These are phyloP conservation scores for Menidia beryllina DNA, from an alignment of 2,113 vertebrate species.

Conservation along the genomic window DNA sequence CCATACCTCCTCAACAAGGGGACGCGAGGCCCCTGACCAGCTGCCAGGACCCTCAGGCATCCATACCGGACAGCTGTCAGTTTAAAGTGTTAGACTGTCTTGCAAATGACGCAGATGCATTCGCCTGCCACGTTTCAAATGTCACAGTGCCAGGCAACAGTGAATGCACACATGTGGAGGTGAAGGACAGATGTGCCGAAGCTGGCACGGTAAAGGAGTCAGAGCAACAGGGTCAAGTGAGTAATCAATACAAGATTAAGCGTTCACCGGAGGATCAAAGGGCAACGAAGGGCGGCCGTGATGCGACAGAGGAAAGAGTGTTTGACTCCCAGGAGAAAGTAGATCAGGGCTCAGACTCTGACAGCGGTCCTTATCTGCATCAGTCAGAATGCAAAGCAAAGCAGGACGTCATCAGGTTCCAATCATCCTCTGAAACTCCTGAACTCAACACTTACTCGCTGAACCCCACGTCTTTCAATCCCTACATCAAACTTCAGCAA, in stretches of 20 bases:
- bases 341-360: background rate
- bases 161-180: background rate
- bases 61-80: background rate
- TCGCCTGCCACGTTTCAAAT: background rate
- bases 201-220: background rate
- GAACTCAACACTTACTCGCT: background rate
- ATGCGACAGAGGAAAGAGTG: background rate
- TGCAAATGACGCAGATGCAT: background rate
- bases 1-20: background rate
- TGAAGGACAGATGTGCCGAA: background rate
- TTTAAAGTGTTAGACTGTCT: background rate
- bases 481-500: background rate
- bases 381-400: background rate
- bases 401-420: background rate
- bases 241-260: background rate
- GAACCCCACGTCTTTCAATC: background rate
- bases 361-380: background rate
- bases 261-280: background rate
- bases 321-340: conserved; percentile 1
- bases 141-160: background rate
- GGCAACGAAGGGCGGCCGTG: background rate
- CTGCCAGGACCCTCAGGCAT: conserved; percentile 1
- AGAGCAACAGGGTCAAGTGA: background rate
- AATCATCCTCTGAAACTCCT: background rate
- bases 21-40: conserved; percentile 1